Percentiles rank a stretch among this genome's conserved stretches.
Evolutionary conservation across 2,113 vertebrate species (phyloP).

Genomic region (Erpornis zantholeuca): DNA sequence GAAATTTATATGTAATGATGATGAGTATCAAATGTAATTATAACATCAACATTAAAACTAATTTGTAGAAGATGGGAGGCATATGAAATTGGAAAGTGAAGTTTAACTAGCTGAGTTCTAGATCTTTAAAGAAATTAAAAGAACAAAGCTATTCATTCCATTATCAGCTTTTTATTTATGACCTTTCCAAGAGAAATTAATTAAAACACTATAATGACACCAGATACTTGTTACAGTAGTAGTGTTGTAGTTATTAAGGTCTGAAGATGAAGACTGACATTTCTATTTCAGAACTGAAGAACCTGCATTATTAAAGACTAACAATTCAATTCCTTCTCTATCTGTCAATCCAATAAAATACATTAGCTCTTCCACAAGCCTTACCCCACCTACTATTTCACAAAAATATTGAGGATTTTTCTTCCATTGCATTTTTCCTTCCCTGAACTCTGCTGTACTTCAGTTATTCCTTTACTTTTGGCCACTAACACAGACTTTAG

Average conservation of each 20-base stretch:
- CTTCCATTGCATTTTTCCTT: background rate
- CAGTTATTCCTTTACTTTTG: background rate
- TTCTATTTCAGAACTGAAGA: constrained; percentile 10
- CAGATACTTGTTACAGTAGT: background rate
- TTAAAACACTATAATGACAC: background rate
- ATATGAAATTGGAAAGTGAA: background rate
- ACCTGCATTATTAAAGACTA: constrained; percentile 15
- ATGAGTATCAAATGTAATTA: background rate
- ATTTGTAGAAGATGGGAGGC: background rate
- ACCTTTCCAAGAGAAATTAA: background rate
- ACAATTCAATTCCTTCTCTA: background rate
- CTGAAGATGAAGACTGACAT: background rate
- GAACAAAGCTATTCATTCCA: background rate
- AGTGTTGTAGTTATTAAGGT: background rate
- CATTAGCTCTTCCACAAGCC: background rate
- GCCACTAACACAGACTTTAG: background rate
- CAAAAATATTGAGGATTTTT: background rate
- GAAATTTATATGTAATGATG: background rate
- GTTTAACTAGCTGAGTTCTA: background rate
- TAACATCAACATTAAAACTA: background rate
- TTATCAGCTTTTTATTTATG: constrained; percentile 17
- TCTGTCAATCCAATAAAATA: background rate
- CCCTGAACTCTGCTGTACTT: background rate
- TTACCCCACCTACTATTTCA: background rate
- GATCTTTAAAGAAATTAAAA: background rate